Percentiles rank a stretch among this genome's conserved stretches.
These are phyloP conservation scores for Nautilus pompilius DNA, from an alignment of 1,140 invertebrate genomes.

Conservation along the genomic window DNA sequence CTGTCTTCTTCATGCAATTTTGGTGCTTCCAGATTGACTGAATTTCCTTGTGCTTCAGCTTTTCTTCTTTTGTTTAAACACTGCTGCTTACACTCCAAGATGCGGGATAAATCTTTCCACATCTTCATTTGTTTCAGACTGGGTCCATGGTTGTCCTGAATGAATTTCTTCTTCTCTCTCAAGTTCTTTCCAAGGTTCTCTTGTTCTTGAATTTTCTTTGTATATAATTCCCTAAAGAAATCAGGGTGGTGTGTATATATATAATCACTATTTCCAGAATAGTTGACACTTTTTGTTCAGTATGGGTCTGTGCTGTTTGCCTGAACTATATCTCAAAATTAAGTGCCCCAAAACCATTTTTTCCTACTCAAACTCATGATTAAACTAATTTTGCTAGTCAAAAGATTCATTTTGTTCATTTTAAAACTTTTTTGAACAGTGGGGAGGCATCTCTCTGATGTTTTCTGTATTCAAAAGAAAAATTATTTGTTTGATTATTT, in stretches of 20 bases:
- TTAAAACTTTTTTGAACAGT: no score
- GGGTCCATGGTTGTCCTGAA: conserved; percentile 60
- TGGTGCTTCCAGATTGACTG: conserved; percentile 28
- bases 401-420: neutral
- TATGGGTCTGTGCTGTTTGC: no score
- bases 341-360: neutral
- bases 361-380: neutral
- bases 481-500: no score
- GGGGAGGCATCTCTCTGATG: no score
- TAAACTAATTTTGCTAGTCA: neutral
- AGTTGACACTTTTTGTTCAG: no score
- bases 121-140: conserved; percentile 65
- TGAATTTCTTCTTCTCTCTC: conserved; percentile 63
- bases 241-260: neutral
- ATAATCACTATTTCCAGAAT: neutral
- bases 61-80: conserved; percentile 30
- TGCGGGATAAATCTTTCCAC: conserved; percentile 64
- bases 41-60: conserved; percentile 2
- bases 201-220: conserved; percentile 60
- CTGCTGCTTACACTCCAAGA: conserved; percentile 55
- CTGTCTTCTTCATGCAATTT: conserved; percentile 39
- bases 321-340: neutral
- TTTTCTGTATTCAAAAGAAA: no score
- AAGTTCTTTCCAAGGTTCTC: conserved; percentile 61
- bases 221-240: conserved; percentile 56